Evolutionary conservation across 2,888 invertebrate genomes (phyloP).

Genomic region (Monopis laevigella): DNA sequence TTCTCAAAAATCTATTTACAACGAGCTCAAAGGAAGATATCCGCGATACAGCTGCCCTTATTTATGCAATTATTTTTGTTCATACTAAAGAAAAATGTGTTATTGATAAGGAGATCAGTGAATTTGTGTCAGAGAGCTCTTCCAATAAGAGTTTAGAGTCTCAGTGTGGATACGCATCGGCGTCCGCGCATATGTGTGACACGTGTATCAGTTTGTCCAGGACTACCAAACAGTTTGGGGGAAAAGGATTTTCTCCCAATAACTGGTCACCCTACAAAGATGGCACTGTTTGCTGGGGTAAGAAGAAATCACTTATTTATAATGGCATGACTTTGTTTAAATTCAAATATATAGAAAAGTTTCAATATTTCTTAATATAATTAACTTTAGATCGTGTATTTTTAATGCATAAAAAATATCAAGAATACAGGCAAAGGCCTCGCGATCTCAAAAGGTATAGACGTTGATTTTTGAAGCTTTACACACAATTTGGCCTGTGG

Average conservation of each 20-base stretch:
- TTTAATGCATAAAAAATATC: no score
- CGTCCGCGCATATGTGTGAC: slow-evolving; percentile 76
- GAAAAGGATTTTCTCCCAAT: slow-evolving; percentile 47
- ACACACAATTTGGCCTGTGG: no score
- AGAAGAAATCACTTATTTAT: no score
- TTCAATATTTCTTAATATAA: no score
- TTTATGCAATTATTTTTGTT: slow-evolving; percentile 78
- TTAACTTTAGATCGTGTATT: no score
- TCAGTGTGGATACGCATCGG: slow-evolving; percentile 81
- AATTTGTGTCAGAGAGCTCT: slow-evolving; percentile 59
- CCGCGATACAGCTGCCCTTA: slow-evolving; percentile 75
- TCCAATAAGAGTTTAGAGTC: slow-evolving; percentile 72
- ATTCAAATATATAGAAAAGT: no score
- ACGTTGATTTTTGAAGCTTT: no score
- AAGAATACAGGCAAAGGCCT: no score
- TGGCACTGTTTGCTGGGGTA: slow-evolving; percentile 69
- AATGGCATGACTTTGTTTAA: no score
- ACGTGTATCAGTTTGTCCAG: slow-evolving; percentile 66
- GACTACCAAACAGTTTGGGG: slow-evolving; percentile 41
- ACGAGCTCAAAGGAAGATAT: slow-evolving; percentile 79
- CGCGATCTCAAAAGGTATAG: no score
- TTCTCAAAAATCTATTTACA: slow-evolving; percentile 71
- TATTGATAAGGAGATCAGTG: slow-evolving; percentile 57
- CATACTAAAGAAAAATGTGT: slow-evolving; percentile 62
- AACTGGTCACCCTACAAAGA: slow-evolving; percentile 70